Percentiles rank a stretch among this genome's conserved stretches.
Conservation (phyloP, 2,113 vertebrate genomes). For the Serilophus lunatus region DNA sequence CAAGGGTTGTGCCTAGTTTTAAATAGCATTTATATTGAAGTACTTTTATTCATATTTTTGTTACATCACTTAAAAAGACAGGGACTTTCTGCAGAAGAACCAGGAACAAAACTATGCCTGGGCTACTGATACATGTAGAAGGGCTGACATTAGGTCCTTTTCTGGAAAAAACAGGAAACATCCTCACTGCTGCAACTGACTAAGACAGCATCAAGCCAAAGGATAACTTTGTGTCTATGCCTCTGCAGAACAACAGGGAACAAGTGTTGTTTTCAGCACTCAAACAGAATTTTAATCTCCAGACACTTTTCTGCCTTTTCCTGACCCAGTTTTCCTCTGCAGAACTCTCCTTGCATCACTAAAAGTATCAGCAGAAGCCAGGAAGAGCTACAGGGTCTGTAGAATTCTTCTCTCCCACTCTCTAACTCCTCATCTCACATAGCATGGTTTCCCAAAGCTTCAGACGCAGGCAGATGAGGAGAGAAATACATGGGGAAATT, state of each 20-base stretch:
- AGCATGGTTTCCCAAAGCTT: not conserved
- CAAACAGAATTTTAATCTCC: not conserved
- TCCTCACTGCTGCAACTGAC: not conserved
- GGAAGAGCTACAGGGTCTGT: not conserved
- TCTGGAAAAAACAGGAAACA: not conserved
- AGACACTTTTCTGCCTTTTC: not conserved
- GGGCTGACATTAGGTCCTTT: not conserved
- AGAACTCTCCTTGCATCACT: not conserved
- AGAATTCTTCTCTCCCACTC: not conserved
- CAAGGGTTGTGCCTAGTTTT: not conserved
- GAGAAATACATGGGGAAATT: not conserved
- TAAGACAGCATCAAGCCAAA: not conserved
- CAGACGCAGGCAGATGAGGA: not conserved
- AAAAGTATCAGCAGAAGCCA: not conserved
- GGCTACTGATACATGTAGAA: not conserved
- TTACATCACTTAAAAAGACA: not conserved
- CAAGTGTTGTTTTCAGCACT: not conserved
- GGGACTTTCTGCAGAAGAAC: not conserved
- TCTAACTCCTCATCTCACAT: not conserved
- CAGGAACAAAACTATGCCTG: not conserved
- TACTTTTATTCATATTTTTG: not conserved
- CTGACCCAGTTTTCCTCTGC: not conserved
- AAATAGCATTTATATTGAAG: not conserved
- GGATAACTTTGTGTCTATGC: not conserved
- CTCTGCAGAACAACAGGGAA: not conserved